phyloP scores from a whole-genome alignment of 2,797 vertebrate species.

The Leucoraja ocellata region DNA sequence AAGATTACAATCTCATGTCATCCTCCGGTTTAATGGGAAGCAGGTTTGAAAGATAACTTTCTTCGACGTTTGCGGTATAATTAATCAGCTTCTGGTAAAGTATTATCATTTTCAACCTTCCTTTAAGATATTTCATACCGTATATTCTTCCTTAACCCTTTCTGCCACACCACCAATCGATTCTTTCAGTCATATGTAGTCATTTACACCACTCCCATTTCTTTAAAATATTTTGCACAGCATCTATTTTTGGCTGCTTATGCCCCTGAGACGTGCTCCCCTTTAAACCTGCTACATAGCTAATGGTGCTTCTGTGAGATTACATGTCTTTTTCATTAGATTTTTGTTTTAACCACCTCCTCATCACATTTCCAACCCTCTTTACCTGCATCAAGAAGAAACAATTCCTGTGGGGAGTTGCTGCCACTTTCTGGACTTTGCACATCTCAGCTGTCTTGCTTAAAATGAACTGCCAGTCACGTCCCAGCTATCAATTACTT shows the following conservation, averaged over 20 bases:
- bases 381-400: not conserved
- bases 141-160: not conserved
- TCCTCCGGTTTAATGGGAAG: not conserved
- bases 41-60: not conserved
- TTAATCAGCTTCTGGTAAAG: not conserved
- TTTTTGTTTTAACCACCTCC: not conserved
- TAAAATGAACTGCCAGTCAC: not conserved
- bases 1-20: not conserved
- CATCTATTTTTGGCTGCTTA: not conserved
- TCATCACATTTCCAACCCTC: not conserved
- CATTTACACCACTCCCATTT: not conserved
- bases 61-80: not conserved
- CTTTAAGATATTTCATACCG: not conserved
- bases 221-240: not conserved
- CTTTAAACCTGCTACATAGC: not conserved
- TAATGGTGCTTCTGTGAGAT: not conserved
- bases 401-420: not conserved
- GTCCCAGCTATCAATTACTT: not conserved
- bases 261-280: not conserved
- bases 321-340: not conserved
- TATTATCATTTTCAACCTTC: not conserved
- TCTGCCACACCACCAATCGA: not conserved
- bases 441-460: not conserved
- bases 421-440: not conserved
- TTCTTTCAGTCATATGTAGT: not conserved